Evolutionary conservation across 1,140 invertebrate species (phyloP).

Genomic region (Aleiodes sp.): DNA sequence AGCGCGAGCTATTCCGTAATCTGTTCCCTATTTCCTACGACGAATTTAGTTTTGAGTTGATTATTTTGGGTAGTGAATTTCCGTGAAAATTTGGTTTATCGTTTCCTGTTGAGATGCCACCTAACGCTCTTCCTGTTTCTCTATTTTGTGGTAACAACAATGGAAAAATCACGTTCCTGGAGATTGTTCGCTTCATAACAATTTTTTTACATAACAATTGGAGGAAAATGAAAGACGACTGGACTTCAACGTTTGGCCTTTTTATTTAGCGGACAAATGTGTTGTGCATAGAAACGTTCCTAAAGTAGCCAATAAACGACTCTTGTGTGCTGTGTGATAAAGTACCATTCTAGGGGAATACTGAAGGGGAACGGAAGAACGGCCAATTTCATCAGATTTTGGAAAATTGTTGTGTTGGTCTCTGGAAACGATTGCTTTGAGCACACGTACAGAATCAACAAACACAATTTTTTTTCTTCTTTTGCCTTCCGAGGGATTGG

Average conservation of each 20-base stretch:
- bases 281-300: conserved; percentile 66
- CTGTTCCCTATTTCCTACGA: no score
- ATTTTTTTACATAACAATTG: not conserved
- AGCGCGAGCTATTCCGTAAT: no score
- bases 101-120: no score
- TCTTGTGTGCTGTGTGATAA: conserved; percentile 46
- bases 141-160: no score
- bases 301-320: conserved; percentile 66
- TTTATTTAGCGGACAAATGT: conserved; percentile 64
- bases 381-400: conserved; percentile 61
- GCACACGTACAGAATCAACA: conserved; percentile 57
- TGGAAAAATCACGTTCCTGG: no score
- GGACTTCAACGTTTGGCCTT: conserved; percentile 34
- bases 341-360: conserved; percentile 34
- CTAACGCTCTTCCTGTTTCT: no score
- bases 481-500: not conserved
- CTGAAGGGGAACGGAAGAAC: conserved; percentile 47
- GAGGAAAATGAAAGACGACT: not conserved
- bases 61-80: no score
- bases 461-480: conserved; percentile 37
- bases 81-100: no score
- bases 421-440: conserved; percentile 37
- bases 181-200: no score
- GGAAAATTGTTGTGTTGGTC: conserved; percentile 64
- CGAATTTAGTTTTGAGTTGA: no score